These are phyloP conservation scores for Lamellibrachia luymesi DNA, from an alignment of 1,140 invertebrate species.

Conservation along the genomic window DNA sequence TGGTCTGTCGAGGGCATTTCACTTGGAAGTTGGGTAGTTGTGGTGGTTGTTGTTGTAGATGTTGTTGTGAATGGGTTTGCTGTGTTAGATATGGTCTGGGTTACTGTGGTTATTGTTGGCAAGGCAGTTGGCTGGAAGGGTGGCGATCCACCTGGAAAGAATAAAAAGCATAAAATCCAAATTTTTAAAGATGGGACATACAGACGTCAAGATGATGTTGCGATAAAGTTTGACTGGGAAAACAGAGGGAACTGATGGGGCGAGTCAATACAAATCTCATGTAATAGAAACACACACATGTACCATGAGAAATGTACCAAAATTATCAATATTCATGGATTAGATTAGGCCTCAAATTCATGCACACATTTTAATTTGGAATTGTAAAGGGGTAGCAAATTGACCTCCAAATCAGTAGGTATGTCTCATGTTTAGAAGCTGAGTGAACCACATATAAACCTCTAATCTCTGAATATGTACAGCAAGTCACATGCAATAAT, in stretches of 20 bases:
- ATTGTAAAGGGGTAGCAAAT: too few relatives aligned
- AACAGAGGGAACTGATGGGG: neutral
- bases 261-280: neutral
- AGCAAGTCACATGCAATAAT: too few relatives aligned
- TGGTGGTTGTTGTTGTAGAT: neutral
- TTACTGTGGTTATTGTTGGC: neutral
- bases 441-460: too few relatives aligned
- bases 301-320: too few relatives aligned
- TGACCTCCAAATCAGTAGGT: too few relatives aligned
- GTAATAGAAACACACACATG: neutral
- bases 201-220: neutral
- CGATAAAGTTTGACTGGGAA: neutral
- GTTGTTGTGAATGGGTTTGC: neutral
- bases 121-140: neutral
- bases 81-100: neutral
- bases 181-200: too few relatives aligned
- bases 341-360: too few relatives aligned
- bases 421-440: too few relatives aligned
- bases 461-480: too few relatives aligned
- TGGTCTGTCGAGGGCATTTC: neutral
- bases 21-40: neutral
- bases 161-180: neutral
- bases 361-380: too few relatives aligned
- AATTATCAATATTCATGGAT: too few relatives aligned
- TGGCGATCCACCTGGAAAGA: neutral